phyloP scores from a whole-genome alignment of 2,113 vertebrate genomes.

The Genyomyrus donnyi region DNA sequence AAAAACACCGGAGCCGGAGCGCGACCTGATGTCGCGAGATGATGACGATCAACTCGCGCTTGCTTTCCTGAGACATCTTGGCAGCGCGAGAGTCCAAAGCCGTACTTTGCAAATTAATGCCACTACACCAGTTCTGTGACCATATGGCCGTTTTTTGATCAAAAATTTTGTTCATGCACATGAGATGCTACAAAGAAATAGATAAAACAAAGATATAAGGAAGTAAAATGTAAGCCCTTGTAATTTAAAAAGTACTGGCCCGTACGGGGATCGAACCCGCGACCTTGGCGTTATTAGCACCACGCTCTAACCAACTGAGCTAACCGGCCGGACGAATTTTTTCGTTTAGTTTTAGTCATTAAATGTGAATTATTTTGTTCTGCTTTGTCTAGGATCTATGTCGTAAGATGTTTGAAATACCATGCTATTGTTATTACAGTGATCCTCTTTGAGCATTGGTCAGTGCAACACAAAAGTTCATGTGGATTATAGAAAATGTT shows the following conservation, averaged over 20 bases:
- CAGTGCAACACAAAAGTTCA: neutral
- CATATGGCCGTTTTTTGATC: neutral
- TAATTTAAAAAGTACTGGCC: conserved; percentile 12
- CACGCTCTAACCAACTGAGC: conserved; percentile 46
- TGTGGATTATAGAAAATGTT: neutral
- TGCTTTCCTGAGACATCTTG: neutral
- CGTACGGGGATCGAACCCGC: conserved; percentile 43
- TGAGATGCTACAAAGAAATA: neutral
- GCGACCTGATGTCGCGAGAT: conserved; percentile 32
- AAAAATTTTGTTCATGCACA: neutral
- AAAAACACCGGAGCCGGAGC: conserved; percentile 18
- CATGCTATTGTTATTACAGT: neutral
- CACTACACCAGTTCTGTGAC: neutral
- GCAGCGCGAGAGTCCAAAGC: neutral
- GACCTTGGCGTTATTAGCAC: conserved; percentile 47
- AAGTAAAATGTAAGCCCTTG: neutral
- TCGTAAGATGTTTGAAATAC: neutral
- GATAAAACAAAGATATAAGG: neutral
- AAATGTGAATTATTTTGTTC: neutral
- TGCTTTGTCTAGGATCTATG: neutral
- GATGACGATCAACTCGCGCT: neutral
- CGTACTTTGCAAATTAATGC: too few relatives aligned
- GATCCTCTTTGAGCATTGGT: neutral
- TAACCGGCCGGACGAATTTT: neutral
- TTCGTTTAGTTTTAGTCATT: fast-evolving